Evolutionary conservation across 2,888 invertebrate species (phyloP).

Genomic region (Zaprionus lineosus): DNA sequence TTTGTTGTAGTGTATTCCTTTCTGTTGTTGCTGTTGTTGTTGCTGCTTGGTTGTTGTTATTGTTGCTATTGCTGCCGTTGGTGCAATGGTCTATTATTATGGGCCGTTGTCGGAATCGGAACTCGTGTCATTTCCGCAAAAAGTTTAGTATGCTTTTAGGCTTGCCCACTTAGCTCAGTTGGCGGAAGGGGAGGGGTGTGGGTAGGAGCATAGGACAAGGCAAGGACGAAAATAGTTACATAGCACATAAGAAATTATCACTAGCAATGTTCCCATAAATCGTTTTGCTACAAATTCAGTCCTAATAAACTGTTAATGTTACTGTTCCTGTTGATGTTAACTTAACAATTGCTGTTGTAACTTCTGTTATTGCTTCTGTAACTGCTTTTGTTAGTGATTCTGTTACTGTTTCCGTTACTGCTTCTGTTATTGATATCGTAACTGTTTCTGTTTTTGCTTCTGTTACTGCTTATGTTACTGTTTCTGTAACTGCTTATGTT

Average conservation of each 20-base stretch:
- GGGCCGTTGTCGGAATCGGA: constrained; percentile 60
- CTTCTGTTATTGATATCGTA: no score
- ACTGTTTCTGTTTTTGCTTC: no score
- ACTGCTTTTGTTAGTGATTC: no score
- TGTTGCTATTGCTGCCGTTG: constrained; percentile 7
- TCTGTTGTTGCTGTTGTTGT: constrained; percentile 19
- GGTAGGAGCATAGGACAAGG: not conserved
- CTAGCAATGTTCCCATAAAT: constrained; percentile 12
- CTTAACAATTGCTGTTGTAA: no score
- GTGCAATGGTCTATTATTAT: constrained; percentile 56
- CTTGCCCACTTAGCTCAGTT: constrained; percentile 56
- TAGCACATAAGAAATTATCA: constrained; percentile 16
- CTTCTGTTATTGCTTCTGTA: no score
- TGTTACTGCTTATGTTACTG: no score
- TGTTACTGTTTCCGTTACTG: no score
- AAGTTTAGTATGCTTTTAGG: constrained; percentile 74
- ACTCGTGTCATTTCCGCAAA: constrained; percentile 75
- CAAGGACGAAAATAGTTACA: constrained; percentile 7
- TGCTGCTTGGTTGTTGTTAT: constrained; percentile 17
- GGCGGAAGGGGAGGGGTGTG: not conserved
- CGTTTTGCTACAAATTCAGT: not conserved
- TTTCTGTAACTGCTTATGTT: no score
- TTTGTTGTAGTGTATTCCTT: constrained; percentile 14
- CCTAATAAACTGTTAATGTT: no score
- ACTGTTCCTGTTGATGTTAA: no score